Base-by-base conservation (phyloP, 2,113 vertebrate genomes). In the Poecile atricapillus region DNA sequence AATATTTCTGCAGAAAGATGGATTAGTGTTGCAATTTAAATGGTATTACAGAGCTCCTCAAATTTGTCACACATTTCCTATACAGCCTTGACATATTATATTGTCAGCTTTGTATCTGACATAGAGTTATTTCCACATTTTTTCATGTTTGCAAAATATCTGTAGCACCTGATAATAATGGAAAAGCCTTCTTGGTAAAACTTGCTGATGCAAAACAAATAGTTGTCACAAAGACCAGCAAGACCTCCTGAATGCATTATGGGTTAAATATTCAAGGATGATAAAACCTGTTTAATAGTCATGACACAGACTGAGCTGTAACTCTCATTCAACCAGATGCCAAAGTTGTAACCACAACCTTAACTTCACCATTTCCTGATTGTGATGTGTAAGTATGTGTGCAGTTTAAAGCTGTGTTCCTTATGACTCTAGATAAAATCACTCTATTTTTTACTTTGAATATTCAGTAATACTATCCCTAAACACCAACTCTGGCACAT, bases 91-190 rank as follows among this genome's bases (percentile, higher is more conserved):
- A 46, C 23, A 79, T 19, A 81, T 6, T 74, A 55, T 37, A 27
- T 3, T 55, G 22, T 52, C 5, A 1, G 12, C 28, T 52, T 84
- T 0, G 0, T 62, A 56, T 62, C 14, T 62, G 41, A 81, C 24
- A 83, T 7, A 33, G 25, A 65, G 21, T 10, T 41, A 27, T 41
- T 94, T 62, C 18, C 37, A 58, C 16, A 8, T 35, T 75, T 84
- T 84, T 59, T 58, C 17, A 52, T 9, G 39, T 71, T 82, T 69
- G 30, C 27, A 5, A 92, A 55, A 49, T 31, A 11, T 71, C 75
- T 76, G 74, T 41, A 84, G 43, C 30, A 87, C 21, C 37, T 71
- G 41, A 14, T 25, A 86, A 50, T 13, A 85, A n/a, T 4, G 24
- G n/a, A 69, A 83, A 83, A 80, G 41, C 6, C 12, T 18, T 60